phyloP scores from a whole-genome alignment of 2,113 vertebrate genomes.

The Hoplias malabaricus region DNA sequence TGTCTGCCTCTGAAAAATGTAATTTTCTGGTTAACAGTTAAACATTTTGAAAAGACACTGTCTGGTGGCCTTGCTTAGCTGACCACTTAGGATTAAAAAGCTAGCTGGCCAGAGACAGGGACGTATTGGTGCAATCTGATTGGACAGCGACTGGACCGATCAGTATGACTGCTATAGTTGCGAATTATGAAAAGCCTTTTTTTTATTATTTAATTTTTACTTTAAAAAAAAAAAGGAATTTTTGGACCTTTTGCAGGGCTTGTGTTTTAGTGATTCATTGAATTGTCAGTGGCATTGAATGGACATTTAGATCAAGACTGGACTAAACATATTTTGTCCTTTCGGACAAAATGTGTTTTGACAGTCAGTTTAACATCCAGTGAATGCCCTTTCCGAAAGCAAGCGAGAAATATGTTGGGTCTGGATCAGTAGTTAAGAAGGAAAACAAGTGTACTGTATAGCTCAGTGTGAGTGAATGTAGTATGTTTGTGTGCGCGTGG shows the following conservation, averaged over 20 bases:
- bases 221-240: slow-evolving; percentile 12
- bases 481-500: slow-evolving; percentile 44
- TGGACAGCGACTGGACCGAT: slow-evolving; percentile 31
- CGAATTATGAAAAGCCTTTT: slow-evolving; percentile 41
- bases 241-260: slow-evolving; percentile 44
- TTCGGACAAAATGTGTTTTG: slow-evolving; percentile 8
- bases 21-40: slow-evolving; percentile 26
- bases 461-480: slow-evolving; percentile 55
- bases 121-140: slow-evolving; percentile 33
- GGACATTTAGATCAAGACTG: slow-evolving; percentile 28
- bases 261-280: slow-evolving; percentile 41
- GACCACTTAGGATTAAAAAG: slow-evolving; percentile 32
- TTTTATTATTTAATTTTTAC: slow-evolving; percentile 36
- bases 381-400: slow-evolving; percentile 20
- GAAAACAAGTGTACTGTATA: slow-evolving; percentile 58
- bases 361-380: slow-evolving; percentile 15
- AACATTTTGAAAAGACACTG: slow-evolving; percentile 23
- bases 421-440: slow-evolving; percentile 28
- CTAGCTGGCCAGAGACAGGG: slow-evolving; percentile 12
- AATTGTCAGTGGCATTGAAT: slow-evolving; percentile 26
- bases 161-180: slow-evolving; percentile 29
- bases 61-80: slow-evolving; percentile 40
- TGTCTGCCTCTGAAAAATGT: slow-evolving; percentile 38
- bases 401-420: slow-evolving; percentile 7
- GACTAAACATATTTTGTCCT: slow-evolving; percentile 10